Conservation (phyloP, 2,888 invertebrate species). For the Trissolcus brochymenae region DNA sequence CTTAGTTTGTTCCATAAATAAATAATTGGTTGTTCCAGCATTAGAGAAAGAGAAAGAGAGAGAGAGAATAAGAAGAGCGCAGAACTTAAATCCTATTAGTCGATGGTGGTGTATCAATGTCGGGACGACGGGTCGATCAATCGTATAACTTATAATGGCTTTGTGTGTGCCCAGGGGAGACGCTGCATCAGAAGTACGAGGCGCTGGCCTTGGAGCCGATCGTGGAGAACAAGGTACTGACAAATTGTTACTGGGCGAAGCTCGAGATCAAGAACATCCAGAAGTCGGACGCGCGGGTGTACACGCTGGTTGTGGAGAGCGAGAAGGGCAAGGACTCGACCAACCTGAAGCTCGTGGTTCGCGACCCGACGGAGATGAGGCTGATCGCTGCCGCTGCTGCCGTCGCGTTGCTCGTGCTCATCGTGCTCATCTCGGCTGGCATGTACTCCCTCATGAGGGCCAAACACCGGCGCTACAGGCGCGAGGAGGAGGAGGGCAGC, state of each 20-base stretch:
- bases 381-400: constrained; percentile 71
- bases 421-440: constrained; percentile 67
- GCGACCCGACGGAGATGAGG: constrained; percentile 72
- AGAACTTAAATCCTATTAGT: background rate
- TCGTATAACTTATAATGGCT: background rate
- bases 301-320: constrained; percentile 91
- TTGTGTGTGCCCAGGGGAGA: constrained; percentile 66
- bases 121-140: background rate
- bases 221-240: constrained; percentile 69
- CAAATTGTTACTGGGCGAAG: constrained; percentile 89
- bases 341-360: constrained; percentile 69
- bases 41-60: background rate
- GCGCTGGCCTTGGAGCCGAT: constrained; percentile 72
- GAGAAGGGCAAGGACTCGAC: constrained; percentile 86
- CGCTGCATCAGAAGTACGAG: constrained; percentile 72
- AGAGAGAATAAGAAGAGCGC: background rate
- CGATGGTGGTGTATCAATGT: background rate
- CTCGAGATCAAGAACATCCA: constrained; percentile 86
- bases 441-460: constrained; percentile 66
- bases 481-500: constrained; percentile 70
- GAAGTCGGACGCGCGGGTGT: constrained; percentile 89
- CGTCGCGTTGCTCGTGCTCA: constrained; percentile 67
- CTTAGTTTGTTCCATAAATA: too few species aligned
- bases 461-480: constrained; percentile 67
- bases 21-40: background rate